These are phyloP conservation scores for Leucozona laternaria DNA, from an alignment of 2,888 invertebrate genomes.

Conservation along the genomic window DNA sequence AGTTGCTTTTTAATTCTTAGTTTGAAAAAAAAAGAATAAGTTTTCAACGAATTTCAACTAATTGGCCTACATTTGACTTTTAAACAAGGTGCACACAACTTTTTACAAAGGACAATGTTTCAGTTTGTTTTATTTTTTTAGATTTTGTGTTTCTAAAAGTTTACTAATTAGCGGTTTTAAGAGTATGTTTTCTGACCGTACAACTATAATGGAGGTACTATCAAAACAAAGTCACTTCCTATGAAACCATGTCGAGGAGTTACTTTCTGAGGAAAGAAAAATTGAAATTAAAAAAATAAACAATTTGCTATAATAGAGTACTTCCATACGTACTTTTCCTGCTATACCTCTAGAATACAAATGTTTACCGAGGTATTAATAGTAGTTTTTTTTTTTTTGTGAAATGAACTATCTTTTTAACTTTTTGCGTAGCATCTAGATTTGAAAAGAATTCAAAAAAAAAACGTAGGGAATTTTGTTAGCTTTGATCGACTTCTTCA, in stretches of 20 bases:
- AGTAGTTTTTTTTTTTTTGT: too few relatives aligned
- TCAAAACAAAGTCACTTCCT: not conserved
- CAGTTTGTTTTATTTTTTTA: not conserved
- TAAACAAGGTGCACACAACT: not conserved
- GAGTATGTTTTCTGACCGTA: constrained; percentile 7
- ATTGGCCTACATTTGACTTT: constrained; percentile 15
- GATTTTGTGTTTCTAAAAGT: not conserved
- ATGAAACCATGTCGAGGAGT: constrained; percentile 22
- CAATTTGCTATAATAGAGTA: not conserved
- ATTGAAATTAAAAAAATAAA: not conserved
- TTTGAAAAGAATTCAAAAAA: too few relatives aligned
- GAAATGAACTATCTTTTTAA: too few relatives aligned
- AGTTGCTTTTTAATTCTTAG: not conserved
- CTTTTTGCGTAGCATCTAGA: too few relatives aligned
- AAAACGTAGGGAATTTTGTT: too few relatives aligned
- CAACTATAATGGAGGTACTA: not conserved
- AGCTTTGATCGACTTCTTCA: too few relatives aligned
- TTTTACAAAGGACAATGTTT: constrained; percentile 6
- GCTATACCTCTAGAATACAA: not conserved
- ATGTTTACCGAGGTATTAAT: too few relatives aligned
- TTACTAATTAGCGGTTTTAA: constrained; percentile 20
- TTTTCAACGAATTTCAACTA: not conserved
- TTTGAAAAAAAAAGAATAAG: not conserved
- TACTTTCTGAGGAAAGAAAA: not conserved
- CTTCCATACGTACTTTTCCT: not conserved